These are phyloP conservation scores for Lates calcarifer DNA, from an alignment of 2,113 vertebrate species.

Conservation along the genomic window DNA sequence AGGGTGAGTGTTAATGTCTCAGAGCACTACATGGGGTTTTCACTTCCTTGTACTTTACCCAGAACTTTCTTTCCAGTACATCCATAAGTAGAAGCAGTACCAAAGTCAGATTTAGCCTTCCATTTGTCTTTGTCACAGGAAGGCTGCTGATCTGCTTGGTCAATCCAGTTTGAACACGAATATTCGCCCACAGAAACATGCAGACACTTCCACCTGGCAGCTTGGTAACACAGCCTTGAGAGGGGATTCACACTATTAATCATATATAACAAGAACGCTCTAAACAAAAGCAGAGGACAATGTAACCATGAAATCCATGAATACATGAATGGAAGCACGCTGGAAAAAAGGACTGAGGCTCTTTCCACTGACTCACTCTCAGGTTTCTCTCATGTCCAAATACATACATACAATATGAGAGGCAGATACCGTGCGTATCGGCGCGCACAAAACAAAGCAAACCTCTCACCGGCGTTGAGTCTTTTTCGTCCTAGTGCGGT, in stretches of 20 bases:
- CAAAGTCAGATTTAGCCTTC: slow-evolving; percentile 14
- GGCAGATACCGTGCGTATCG: slow-evolving; percentile 1
- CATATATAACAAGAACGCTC: slow-evolving; percentile 6
- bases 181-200: slow-evolving; percentile 5
- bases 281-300: neutral
- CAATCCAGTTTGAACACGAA: slow-evolving; percentile 10
- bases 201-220: neutral
- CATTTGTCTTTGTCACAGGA: slow-evolving; percentile 62
- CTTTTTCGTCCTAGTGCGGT: slow-evolving; percentile 4
- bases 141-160: slow-evolving; percentile 43
- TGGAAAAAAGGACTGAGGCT: neutral
- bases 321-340: neutral
- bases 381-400: neutral
- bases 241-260: slow-evolving; percentile 45
- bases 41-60: slow-evolving; percentile 1
- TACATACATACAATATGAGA: neutral
- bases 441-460: slow-evolving; percentile 6
- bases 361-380: slow-evolving; percentile 1
- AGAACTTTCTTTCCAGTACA: slow-evolving; percentile 9
- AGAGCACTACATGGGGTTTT: neutral
- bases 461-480: slow-evolving; percentile 15
- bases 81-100: slow-evolving; percentile 8
- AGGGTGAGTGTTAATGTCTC: slow-evolving; percentile 25
- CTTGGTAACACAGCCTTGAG: slow-evolving; percentile 36
- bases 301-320: slow-evolving; percentile 16